These are phyloP conservation scores for Aphelocoma californica DNA, from an alignment of 2,797 vertebrate genomes.

Conservation along the genomic window DNA sequence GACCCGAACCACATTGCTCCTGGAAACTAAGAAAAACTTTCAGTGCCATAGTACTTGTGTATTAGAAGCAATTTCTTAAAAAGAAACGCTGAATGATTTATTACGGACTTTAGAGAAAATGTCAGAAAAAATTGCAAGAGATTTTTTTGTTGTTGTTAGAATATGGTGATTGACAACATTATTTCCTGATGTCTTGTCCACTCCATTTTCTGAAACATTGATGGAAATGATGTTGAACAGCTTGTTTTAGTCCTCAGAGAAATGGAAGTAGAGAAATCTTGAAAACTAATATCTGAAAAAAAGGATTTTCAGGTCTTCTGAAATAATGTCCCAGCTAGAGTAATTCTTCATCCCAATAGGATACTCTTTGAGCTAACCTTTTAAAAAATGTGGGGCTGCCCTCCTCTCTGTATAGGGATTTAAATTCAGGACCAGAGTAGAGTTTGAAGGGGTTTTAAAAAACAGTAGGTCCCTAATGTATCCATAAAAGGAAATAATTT, in stretches of 20 bases:
- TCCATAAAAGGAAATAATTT: background rate
- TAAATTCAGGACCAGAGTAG: background rate
- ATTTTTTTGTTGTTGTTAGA: background rate
- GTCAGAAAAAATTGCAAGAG: background rate
- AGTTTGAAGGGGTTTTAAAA: background rate
- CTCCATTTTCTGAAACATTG: background rate
- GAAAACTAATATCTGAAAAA: background rate
- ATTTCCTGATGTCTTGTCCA: background rate
- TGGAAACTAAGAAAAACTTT: background rate
- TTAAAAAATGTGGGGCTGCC: background rate
- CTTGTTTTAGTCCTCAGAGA: background rate
- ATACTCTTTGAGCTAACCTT: background rate
- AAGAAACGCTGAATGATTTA: background rate
- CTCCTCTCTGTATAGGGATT: background rate
- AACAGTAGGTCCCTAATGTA: background rate
- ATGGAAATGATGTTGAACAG: background rate
- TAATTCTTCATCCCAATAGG: background rate
- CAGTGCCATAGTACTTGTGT: background rate
- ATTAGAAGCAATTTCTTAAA: background rate
- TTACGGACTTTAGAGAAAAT: background rate
- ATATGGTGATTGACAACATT: background rate
- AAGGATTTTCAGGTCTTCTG: background rate
- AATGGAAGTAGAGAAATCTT: background rate
- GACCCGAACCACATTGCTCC: background rate
- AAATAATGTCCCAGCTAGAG: background rate